phyloP scores from a whole-genome alignment of 2,888 invertebrate species.

The Ligdia adustata region DNA sequence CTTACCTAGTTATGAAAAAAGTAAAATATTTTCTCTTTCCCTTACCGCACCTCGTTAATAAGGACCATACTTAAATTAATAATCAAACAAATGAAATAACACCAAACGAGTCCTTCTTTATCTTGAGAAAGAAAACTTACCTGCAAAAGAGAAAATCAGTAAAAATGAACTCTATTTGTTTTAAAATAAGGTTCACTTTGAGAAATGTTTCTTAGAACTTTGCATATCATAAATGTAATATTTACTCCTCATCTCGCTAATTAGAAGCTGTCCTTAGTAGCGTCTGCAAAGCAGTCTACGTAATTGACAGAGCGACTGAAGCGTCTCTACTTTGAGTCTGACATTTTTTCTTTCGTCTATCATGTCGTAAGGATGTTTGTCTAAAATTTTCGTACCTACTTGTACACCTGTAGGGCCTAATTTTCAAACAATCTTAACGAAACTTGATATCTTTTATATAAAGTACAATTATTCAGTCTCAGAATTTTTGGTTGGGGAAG shows the following conservation, averaged over 20 bases:
- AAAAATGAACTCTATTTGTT: conserved; percentile 46
- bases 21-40: conserved; percentile 25
- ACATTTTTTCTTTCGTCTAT: too few relatives aligned
- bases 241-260: conserved; percentile 82
- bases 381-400: too few relatives aligned
- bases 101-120: conserved; percentile 55
- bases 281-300: conserved; percentile 55
- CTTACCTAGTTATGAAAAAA: too few relatives aligned
- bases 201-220: conserved; percentile 61
- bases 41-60: conserved; percentile 34
- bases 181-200: conserved; percentile 51
- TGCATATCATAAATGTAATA: conserved; percentile 83
- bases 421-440: too few relatives aligned
- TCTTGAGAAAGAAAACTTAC: conserved; percentile 56
- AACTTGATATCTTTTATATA: too few relatives aligned
- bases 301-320: too few relatives aligned
- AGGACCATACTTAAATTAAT: conserved; percentile 38
- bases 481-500: too few relatives aligned
- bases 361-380: too few relatives aligned
- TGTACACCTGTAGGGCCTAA: too few relatives aligned
- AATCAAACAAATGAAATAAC: conserved; percentile 57
- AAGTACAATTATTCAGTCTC: too few relatives aligned
- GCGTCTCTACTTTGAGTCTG: too few relatives aligned
- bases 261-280: conserved; percentile 74
- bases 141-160: conserved; percentile 20